A percentile compares a stretch with the other conserved stretches of the same genome.
Evolutionary conservation across 1,140 invertebrate genomes (phyloP).

Genomic region (Leptinotarsa lineolata): DNA sequence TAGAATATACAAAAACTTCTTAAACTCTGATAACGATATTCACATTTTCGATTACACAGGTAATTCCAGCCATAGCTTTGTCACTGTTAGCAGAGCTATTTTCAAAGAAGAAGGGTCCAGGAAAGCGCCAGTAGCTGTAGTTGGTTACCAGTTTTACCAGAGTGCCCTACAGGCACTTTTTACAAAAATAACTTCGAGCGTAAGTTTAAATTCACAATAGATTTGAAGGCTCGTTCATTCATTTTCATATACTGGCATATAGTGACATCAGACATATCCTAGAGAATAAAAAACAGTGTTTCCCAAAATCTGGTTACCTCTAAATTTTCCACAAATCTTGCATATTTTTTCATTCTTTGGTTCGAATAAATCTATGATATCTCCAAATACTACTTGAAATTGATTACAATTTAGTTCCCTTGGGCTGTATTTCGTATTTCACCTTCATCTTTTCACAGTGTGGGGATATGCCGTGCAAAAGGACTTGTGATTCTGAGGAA

Average conservation of each 20-base stretch:
- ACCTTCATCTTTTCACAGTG: constrained; percentile 57
- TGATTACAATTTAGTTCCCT: no score
- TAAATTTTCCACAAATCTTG: no score
- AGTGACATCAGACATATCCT: background rate
- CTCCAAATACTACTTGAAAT: no score
- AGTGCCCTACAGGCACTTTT: constrained; percentile 75
- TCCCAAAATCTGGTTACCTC: no score
- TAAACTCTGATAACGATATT: background rate
- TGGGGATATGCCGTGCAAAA: constrained; percentile 62
- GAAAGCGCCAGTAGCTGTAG: constrained; percentile 84
- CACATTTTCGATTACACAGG: constrained; percentile 51
- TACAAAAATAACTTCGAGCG: constrained; percentile 74
- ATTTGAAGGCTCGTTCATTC: no score
- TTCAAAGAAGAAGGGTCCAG: constrained; percentile 70
- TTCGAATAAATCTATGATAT: no score
- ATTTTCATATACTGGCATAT: no score
- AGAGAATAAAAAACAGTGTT: no score
- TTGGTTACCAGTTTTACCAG: constrained; percentile 88
- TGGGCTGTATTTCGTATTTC: no score
- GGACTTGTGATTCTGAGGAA: constrained; percentile 71
- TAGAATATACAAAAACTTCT: background rate
- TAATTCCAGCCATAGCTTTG: constrained; percentile 68
- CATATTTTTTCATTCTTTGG: no score
- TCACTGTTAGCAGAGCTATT: constrained; percentile 87
- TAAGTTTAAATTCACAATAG: constrained; percentile 42